Evolutionary conservation across 2,113 vertebrate species (phyloP).

Genomic region (Pterocles gutturalis): DNA sequence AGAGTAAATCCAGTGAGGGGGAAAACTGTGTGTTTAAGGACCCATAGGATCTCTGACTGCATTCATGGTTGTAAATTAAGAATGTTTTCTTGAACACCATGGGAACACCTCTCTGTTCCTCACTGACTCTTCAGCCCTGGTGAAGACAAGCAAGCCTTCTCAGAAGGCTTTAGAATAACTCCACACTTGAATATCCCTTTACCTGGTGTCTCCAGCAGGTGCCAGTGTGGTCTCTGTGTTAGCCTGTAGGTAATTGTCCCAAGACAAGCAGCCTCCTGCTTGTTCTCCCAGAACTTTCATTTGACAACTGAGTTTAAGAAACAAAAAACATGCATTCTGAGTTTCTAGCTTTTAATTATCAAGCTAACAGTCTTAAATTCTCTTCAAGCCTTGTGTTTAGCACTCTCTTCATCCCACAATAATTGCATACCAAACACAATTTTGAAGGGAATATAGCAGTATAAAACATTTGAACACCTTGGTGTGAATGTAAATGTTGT

Average conservation of each 20-base stretch:
- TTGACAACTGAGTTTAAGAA: background rate
- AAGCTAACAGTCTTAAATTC: background rate
- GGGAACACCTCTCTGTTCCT: background rate
- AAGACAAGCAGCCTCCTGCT: background rate
- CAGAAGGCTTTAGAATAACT: background rate
- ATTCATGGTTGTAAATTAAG: background rate
- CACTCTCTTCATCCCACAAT: background rate
- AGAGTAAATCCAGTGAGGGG: background rate
- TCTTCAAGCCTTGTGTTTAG: background rate
- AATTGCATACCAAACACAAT: background rate
- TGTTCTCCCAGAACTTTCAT: background rate
- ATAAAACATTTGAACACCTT: background rate
- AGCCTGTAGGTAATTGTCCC: background rate
- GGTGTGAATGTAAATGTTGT: background rate
- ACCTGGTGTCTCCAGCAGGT: background rate
- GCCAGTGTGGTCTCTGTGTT: background rate
- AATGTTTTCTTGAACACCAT: background rate
- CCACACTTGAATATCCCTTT: background rate
- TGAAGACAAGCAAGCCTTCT: background rate
- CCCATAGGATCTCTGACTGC: background rate
- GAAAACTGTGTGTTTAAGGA: background rate
- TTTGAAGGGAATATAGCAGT: background rate
- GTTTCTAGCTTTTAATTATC: background rate
- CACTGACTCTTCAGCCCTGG: background rate
- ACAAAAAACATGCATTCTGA: background rate